Conservation (phyloP, 1,140 invertebrate species). For the Lasioglossum baleicum region DNA sequence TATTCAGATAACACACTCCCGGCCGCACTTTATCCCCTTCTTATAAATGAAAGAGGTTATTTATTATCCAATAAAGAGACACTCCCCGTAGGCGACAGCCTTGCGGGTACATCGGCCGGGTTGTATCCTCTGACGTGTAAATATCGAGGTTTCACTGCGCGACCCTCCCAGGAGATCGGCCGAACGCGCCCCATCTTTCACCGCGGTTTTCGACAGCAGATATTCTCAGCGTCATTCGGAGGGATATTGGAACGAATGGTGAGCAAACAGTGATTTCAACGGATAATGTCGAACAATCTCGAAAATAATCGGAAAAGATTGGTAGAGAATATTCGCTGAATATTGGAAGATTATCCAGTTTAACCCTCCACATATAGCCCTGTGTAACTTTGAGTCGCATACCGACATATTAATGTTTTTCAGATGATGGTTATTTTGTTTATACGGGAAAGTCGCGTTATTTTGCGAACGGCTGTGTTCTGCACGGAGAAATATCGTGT, state of each 20-base stretch:
- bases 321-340: too few species aligned
- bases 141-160: constrained; percentile 62
- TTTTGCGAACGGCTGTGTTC: too few species aligned
- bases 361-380: too few species aligned
- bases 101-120: constrained; percentile 51
- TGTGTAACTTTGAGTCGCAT: too few species aligned
- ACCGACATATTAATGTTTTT: too few species aligned
- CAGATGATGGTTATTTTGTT: too few species aligned
- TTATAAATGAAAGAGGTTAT: constrained; percentile 71
- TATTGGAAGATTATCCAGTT: too few species aligned
- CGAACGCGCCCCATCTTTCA: constrained; percentile 50
- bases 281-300: not conserved
- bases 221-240: constrained; percentile 16
- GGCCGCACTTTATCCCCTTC: constrained; percentile 60
- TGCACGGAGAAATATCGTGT: too few species aligned
- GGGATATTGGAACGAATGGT: constrained; percentile 10
- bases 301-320: too few species aligned
- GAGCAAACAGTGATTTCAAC: not conserved
- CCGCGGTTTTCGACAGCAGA: constrained; percentile 47
- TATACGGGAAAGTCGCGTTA: too few species aligned
- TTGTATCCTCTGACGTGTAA: constrained; percentile 64
- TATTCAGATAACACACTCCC: constrained; percentile 36
- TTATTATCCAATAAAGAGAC: constrained; percentile 74
- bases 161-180: constrained; percentile 48
- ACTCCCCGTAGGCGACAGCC: constrained; percentile 57